Evolutionary conservation across 2,797 vertebrate genomes (phyloP).

Genomic region (Sebastes vulpes): DNA sequence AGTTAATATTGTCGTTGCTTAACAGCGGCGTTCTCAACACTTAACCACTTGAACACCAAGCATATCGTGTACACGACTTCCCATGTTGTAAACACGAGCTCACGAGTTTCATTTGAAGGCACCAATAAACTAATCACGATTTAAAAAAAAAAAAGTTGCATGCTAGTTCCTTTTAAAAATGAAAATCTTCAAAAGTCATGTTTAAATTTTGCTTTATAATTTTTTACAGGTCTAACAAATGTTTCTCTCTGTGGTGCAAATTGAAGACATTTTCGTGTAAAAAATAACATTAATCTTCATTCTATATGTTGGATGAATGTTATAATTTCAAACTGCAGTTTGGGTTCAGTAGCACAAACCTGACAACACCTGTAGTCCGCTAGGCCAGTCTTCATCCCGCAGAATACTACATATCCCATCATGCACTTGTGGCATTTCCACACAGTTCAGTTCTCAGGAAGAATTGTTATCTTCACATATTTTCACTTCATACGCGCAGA

Average conservation of each 20-base stretch:
- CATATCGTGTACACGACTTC: too few relatives aligned
- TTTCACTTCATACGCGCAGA: too few relatives aligned
- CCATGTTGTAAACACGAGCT: too few relatives aligned
- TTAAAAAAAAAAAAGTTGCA: neutral
- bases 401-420: conserved; percentile 52
- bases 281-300: neutral
- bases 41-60: too few relatives aligned
- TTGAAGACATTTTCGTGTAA: neutral
- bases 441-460: neutral
- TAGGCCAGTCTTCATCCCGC: neutral
- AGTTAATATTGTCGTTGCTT: too few relatives aligned
- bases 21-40: too few relatives aligned
- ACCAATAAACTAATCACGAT: neutral
- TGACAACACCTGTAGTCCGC: too few relatives aligned
- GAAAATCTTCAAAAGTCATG: too few relatives aligned
- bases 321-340: neutral
- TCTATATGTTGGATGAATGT: neutral
- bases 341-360: too few relatives aligned
- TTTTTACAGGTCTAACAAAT: neutral
- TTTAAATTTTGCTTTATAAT: rapidly evolving
- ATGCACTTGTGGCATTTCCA: neutral
- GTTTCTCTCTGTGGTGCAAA: neutral
- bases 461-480: too few relatives aligned
- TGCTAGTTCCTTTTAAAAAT: neutral
- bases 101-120: too few relatives aligned